Percentiles rank a stretch among this genome's conserved stretches.
phyloP scores from a whole-genome alignment of 2,888 invertebrate species.

The Cremastobaeus sp. region DNA sequence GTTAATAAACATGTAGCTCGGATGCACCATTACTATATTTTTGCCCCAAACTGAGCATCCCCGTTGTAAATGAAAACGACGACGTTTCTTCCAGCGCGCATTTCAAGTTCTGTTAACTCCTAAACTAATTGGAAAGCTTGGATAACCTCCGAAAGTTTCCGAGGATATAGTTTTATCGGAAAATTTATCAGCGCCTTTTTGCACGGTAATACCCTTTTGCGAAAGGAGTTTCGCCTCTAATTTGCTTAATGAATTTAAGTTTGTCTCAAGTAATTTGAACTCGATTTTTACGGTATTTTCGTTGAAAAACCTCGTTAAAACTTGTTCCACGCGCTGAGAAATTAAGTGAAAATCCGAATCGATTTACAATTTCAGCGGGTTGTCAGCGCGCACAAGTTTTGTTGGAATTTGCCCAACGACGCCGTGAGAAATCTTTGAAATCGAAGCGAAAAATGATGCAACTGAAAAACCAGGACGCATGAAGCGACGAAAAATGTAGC shows the following conservation, averaged over 20 bases:
- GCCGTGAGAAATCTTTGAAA: too few species aligned
- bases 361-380: too few species aligned
- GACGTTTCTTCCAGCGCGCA: not conserved
- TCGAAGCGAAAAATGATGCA: too few species aligned
- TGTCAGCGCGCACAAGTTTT: too few species aligned
- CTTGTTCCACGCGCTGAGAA: too few species aligned
- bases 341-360: too few species aligned
- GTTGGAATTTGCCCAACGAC: too few species aligned
- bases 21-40: too few species aligned
- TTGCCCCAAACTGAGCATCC: conserved; percentile 7
- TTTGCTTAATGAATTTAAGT: conserved; percentile 15
- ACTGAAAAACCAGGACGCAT: conserved; percentile 17
- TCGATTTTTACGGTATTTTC: conserved; percentile 14
- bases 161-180: conserved; percentile 33
- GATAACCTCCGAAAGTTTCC: conserved; percentile 20
- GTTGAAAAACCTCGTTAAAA: conserved; percentile 11
- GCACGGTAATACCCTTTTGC: not conserved
- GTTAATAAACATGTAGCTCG: conserved; percentile 1
- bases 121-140: conserved; percentile 20
- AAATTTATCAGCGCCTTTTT: conserved; percentile 11
- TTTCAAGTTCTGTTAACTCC: conserved; percentile 21
- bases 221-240: conserved; percentile 4
- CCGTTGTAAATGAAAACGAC: conserved; percentile 19
- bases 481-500: too few species aligned
- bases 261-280: conserved; percentile 24